These are phyloP conservation scores for Taeniopygia guttata DNA, from an alignment of 2,797 vertebrate genomes.

Conservation along the genomic window DNA sequence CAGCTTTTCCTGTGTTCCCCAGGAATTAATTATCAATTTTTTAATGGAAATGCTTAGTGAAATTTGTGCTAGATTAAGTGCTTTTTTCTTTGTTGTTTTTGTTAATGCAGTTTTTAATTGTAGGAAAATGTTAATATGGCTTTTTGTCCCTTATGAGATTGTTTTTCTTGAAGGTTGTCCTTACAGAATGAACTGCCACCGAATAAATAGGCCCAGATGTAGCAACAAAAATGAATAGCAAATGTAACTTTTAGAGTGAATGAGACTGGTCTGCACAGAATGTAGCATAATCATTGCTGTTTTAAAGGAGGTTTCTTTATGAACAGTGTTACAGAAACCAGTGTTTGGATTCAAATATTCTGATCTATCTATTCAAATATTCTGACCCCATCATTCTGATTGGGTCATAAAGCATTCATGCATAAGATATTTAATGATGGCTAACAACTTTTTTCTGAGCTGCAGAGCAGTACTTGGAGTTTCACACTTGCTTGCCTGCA, in stretches of 20 bases:
- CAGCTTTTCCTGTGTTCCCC: conserved; percentile 27
- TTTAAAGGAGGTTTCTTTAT: not conserved
- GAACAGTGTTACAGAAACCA: not conserved
- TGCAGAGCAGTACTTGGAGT: not conserved
- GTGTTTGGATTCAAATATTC: not conserved
- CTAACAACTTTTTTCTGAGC: not conserved
- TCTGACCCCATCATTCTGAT: too few relatives aligned
- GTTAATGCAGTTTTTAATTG: conserved; percentile 28
- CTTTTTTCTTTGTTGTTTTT: not conserved
- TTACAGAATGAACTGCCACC: conserved; percentile 2
- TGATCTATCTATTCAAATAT: too few relatives aligned
- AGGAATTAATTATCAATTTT: conserved; percentile 28
- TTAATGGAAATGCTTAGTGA: conserved; percentile 10
- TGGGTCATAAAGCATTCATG: not conserved
- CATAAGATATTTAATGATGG: not conserved
- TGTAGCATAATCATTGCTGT: not conserved
- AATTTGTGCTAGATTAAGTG: conserved; percentile 20
- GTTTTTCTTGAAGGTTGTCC: conserved; percentile 4
- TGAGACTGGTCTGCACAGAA: not conserved
- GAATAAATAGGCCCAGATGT: not conserved
- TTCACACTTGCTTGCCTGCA: not conserved
- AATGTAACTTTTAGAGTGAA: not conserved
- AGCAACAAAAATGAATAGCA: not conserved
- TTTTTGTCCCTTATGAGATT: not conserved
- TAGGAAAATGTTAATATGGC: not conserved